These are phyloP conservation scores for Taenioides sp. DNA, from an alignment of 2,797 vertebrate genomes.

Conservation along the genomic window DNA sequence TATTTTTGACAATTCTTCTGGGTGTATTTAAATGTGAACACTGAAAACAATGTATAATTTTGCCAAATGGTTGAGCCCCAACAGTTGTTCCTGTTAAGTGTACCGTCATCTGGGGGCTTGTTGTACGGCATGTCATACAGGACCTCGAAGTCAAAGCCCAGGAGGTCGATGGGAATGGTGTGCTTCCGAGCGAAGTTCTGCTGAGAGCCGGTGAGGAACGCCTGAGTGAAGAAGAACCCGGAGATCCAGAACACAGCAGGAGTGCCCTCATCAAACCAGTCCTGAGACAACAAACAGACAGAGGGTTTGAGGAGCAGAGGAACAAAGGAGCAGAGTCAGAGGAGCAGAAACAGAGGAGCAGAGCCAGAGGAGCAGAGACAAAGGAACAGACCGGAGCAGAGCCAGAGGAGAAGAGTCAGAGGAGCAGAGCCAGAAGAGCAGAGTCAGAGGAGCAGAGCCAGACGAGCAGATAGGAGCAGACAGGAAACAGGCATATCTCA, in stretches of 20 bases:
- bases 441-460: background rate
- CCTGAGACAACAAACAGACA: constrained; percentile 56
- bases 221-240: constrained; percentile 93
- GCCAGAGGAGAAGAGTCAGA: too few species aligned
- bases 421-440: too few species aligned
- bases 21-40: too few species aligned
- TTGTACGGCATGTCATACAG: constrained; percentile 82
- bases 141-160: constrained; percentile 88
- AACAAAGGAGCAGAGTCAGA: background rate
- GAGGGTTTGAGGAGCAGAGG: background rate
- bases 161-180: constrained; percentile 85
- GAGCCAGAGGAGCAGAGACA: background rate
- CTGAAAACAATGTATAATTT: too few species aligned
- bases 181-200: constrained; percentile 90
- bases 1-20: too few species aligned
- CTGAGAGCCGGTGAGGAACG: constrained; percentile 88
- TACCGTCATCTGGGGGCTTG: constrained; percentile 83
- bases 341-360: background rate
- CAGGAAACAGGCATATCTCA: background rate
- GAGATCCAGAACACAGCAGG: constrained; percentile 89
- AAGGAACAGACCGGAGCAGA: background rate
- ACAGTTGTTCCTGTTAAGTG: constrained; percentile 24
- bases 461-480: too few species aligned
- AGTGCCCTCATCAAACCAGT: constrained; percentile 83
- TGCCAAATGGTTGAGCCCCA: too few species aligned